Base-by-base conservation (phyloP, 2,888 invertebrate species). In the Lasioglossum marginatum region DNA sequence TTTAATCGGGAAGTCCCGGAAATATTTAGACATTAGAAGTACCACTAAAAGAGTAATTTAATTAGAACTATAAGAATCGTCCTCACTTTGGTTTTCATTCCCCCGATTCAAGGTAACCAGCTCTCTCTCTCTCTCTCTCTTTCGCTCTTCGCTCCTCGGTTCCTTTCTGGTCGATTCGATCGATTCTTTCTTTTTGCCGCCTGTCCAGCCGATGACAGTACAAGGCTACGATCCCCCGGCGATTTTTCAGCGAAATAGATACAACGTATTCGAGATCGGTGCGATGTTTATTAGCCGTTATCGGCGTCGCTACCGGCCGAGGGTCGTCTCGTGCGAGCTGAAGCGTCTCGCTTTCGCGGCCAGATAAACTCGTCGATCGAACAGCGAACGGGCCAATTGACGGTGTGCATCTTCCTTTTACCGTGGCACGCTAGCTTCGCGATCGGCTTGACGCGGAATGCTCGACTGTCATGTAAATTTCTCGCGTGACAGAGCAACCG, bases 401-500 rank as follows among this genome's bases (percentile, higher is more conserved):
- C 79, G 75, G 52, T 52, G 52, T 10, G 52, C 23, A 63, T 79
- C 77, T 84, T 83, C 79, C 73, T 87, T 81, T 81, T 57, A 81
- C 60, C 70, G 63, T 68, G 73, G 73, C 72, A 71, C 52, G 14
- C 48, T 52, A 76, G 60, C 57, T 63, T 31, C 43, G 68, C 81
- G 79, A 87, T 82, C 71, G 74, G 66, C 74, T 70, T 76, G 83
- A 82, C 86, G 73, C 80, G 79, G 86, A 82, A 85, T 85, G 83
- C 80, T 77, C 78, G 81, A 80, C 85, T 83, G 88, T 87, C 88
- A 80, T 83, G 81, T 88, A 88, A 88, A 88, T 88, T 88, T 88
- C 86, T 81, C 86, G 82, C 88, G 81, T 86, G 88, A 83, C 83
- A 81, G 86, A 57, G 85, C 81, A 78, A 84, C 81, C 78, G 78